Conservation (phyloP, 2,888 invertebrate species). For the Blomia tropicalis region DNA sequence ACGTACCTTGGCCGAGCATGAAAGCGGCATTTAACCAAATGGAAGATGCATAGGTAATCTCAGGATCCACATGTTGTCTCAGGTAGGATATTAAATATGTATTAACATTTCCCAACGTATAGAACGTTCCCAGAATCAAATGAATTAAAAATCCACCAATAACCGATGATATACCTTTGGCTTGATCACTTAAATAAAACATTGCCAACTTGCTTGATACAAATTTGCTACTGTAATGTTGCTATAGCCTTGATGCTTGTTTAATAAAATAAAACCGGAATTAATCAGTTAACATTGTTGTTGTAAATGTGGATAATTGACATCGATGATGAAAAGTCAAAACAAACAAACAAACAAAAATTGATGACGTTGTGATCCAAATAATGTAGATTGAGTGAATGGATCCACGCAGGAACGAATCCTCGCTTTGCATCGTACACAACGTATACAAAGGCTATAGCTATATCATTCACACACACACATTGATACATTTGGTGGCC, state of each 20-base stretch:
- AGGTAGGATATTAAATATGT: constrained; percentile 32
- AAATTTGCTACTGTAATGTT: too few relatives aligned
- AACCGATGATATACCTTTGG: constrained; percentile 29
- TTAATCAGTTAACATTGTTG: too few relatives aligned
- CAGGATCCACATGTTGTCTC: constrained; percentile 24
- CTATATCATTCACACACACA: too few relatives aligned
- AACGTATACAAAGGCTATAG: too few relatives aligned
- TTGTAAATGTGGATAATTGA: not conserved
- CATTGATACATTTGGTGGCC: too few relatives aligned
- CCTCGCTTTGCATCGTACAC: too few relatives aligned
- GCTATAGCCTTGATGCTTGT: not conserved
- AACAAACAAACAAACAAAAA: too few relatives aligned
- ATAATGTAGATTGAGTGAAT: too few relatives aligned
- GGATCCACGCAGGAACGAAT: too few relatives aligned
- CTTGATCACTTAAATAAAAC: constrained; percentile 7
- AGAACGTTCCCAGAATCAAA: constrained; percentile 31
- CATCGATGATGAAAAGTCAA: not conserved
- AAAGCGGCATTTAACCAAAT: constrained; percentile 33
- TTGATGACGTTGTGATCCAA: too few relatives aligned
- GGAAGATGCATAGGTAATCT: constrained; percentile 27
- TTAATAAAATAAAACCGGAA: not conserved
- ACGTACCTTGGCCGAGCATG: constrained; percentile 33
- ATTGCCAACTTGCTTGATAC: too few relatives aligned
- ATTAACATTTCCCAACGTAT: constrained; percentile 32
- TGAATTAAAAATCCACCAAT: constrained; percentile 31